phyloP scores from a whole-genome alignment of 1,140 invertebrate species.

The Battus philenor region DNA sequence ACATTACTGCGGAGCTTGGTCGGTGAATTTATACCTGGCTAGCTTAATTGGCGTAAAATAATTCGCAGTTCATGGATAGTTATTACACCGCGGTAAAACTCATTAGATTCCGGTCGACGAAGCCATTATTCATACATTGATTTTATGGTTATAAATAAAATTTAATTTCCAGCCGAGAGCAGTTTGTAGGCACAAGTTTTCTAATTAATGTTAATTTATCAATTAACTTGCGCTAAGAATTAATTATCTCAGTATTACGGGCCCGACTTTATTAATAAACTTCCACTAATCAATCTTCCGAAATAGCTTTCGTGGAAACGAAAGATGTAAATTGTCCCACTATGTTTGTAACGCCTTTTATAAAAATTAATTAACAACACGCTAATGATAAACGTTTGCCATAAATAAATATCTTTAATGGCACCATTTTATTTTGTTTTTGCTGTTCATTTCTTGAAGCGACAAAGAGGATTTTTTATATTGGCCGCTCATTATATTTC shows the following conservation, averaged over 20 bases:
- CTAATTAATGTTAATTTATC: slow-evolving; percentile 72
- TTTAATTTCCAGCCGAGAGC: slow-evolving; percentile 15
- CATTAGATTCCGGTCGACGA: too few species aligned
- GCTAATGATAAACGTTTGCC: slow-evolving; percentile 7
- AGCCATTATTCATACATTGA: slow-evolving; percentile 12
- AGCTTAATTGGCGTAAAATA: too few species aligned
- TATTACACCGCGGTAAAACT: background rate
- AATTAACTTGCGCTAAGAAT: slow-evolving; percentile 70
- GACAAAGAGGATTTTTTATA: too few species aligned
- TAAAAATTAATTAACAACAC: slow-evolving; percentile 11
- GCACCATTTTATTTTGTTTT: too few species aligned
- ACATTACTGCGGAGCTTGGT: too few species aligned
- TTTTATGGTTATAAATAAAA: slow-evolving; percentile 14
- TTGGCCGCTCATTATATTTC: too few species aligned
- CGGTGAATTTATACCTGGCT: too few species aligned
- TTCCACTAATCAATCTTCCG: slow-evolving; percentile 68
- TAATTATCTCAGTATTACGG: slow-evolving; percentile 68
- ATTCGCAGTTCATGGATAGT: too few species aligned
- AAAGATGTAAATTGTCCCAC: slow-evolving; percentile 10
- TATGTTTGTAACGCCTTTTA: background rate
- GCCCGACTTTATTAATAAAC: slow-evolving; percentile 68
- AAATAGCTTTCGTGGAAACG: slow-evolving; percentile 27
- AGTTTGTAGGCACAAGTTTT: slow-evolving; percentile 42
- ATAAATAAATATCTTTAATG: slow-evolving; percentile 11
- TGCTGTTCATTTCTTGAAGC: too few species aligned